Evolutionary conservation across 2,113 vertebrate species (phyloP).

Genomic region (Motacilla alba): DNA sequence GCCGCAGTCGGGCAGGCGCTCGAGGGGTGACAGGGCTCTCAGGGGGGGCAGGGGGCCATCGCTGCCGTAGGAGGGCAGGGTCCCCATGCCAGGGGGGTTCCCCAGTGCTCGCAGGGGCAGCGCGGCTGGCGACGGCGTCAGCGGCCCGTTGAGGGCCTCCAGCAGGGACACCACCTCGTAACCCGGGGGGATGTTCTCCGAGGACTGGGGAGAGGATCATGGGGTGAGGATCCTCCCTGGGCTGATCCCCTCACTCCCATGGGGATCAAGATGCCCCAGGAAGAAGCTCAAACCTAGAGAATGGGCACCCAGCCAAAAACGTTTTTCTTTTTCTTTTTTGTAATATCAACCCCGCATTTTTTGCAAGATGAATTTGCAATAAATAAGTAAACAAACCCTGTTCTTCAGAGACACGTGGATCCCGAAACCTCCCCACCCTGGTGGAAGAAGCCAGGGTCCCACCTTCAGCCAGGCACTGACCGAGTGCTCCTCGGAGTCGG

Average conservation of each 20-base stretch:
- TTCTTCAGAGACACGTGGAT: fast-evolving
- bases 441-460: not conserved
- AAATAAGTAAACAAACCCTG: not conserved
- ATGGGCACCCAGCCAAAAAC: fast-evolving
- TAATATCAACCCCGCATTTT: not conserved
- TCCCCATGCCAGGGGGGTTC: conserved; percentile 76
- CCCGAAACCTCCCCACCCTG: not conserved
- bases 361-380: not conserved
- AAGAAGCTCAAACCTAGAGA: not conserved
- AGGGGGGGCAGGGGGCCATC: conserved; percentile 79
- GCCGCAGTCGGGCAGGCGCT: conserved; percentile 78
- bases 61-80: conserved; percentile 81
- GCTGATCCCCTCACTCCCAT: not conserved
- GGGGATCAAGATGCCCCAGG: not conserved
- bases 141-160: conserved; percentile 93
- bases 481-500: conserved; percentile 93
- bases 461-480: conserved; percentile 66
- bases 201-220: conserved; percentile 72
- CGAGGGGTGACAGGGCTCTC: conserved; percentile 82
- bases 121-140: conserved; percentile 79
- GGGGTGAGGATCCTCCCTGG: not conserved
- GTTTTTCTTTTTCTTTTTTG: fast-evolving
- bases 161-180: conserved; percentile 95
- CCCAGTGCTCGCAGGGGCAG: conserved; percentile 78
- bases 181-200: conserved; percentile 91